These are phyloP conservation scores for Lethenteron camtschaticum DNA, from an alignment of 2,113 vertebrate species.

Conservation along the genomic window DNA sequence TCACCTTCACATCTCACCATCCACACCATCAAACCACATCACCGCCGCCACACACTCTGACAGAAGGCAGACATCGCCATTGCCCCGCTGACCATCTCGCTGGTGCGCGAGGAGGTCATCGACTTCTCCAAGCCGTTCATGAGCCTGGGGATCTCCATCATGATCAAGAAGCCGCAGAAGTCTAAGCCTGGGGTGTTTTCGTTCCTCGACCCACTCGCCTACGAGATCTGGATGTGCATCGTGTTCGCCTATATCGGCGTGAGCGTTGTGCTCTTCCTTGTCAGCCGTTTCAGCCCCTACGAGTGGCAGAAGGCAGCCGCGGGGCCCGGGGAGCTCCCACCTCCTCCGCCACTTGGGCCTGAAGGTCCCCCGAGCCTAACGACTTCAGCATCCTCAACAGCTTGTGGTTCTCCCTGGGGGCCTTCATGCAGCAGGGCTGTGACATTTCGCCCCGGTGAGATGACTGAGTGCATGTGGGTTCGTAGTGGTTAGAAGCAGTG, in stretches of 20 bases:
- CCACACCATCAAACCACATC: too few species aligned
- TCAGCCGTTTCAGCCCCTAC: slow-evolving; percentile 96
- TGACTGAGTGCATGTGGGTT: too few species aligned
- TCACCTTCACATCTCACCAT: too few species aligned
- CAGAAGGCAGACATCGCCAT: slow-evolving; percentile 98
- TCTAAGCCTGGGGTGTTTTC: slow-evolving; percentile 98
- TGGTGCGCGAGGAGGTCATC: slow-evolving; percentile 97
- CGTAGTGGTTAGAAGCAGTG: too few species aligned
- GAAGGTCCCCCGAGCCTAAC: slow-evolving; percentile 75
- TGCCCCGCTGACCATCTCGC: slow-evolving; percentile 80
- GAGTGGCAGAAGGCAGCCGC: slow-evolving; percentile 77
- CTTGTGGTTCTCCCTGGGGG: slow-evolving; percentile 86
- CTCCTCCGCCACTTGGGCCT: too few species aligned
- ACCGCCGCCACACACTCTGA: too few species aligned
- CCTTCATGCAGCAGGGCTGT: slow-evolving; percentile 85
- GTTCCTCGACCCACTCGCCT: slow-evolving; percentile 92
- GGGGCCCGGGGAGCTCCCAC: slow-evolving; percentile 13
- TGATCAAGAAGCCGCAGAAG: slow-evolving; percentile 99
- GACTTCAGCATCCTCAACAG: slow-evolving; percentile 99
- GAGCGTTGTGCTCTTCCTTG: slow-evolving; percentile 97
- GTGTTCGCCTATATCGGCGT: slow-evolving; percentile 98
- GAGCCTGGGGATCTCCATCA: slow-evolving; percentile 98
- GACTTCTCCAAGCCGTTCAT: slow-evolving; percentile 99
- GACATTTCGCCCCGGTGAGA: slow-evolving; percentile 79
- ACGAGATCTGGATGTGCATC: slow-evolving; percentile 99